Evolutionary conservation across 2,888 invertebrate species (phyloP).

Genomic region (Nephrotoma appendiculata): DNA sequence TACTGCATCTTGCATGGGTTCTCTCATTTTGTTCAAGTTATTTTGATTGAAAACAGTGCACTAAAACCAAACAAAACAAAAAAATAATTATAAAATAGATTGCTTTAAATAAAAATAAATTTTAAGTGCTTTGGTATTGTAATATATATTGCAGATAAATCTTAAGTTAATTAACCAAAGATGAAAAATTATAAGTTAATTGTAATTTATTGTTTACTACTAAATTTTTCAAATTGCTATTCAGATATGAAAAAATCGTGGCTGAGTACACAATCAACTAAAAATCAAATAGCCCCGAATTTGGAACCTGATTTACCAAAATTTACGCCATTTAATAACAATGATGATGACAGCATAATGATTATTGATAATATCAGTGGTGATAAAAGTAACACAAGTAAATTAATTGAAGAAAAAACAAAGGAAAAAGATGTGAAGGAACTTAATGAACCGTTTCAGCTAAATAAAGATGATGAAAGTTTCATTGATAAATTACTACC

Average conservation of each 20-base stretch:
- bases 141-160: background rate
- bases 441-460: background rate
- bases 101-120: background rate
- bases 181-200: background rate
- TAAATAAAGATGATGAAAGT: constrained; percentile 2
- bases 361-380: background rate
- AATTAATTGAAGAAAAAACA: background rate
- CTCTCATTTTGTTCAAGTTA: background rate
- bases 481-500: background rate
- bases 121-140: background rate
- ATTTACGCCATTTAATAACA: constrained; percentile 9
- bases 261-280: background rate
- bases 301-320: constrained; percentile 9
- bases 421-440: background rate
- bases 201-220: background rate
- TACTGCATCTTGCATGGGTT: background rate
- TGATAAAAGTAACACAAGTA: background rate
- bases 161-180: background rate
- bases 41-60: background rate
- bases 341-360: background rate
- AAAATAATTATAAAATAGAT: background rate
- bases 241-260: constrained; percentile 9
- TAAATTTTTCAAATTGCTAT: background rate
- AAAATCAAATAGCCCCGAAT: constrained; percentile 4
- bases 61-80: background rate